Percentiles rank a stretch among this genome's conserved stretches.
phyloP scores from a whole-genome alignment of 2,888 invertebrate genomes.

The Clanis bilineata region DNA sequence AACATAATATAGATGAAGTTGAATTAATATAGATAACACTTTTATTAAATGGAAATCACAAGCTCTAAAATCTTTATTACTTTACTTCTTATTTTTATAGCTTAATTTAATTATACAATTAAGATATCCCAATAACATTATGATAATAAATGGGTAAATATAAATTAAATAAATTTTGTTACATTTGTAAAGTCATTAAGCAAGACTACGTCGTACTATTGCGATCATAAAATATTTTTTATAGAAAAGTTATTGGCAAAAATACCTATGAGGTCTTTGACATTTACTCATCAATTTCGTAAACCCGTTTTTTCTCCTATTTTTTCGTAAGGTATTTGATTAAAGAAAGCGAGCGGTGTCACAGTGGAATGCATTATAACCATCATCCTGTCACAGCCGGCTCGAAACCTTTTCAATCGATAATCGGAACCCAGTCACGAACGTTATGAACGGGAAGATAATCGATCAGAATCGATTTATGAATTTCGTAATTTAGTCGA shows the following conservation, averaged over 20 bases:
- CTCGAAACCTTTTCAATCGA: conserved; percentile 43
- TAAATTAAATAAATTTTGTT: neutral
- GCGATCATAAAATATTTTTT: neutral
- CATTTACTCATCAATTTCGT: neutral
- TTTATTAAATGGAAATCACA: too few species aligned
- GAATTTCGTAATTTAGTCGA: conserved; percentile 22
- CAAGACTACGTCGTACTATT: too few species aligned
- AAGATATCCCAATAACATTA: too few species aligned
- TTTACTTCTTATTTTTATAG: too few species aligned
- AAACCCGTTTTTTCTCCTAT: neutral
- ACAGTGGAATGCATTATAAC: conserved; percentile 47
- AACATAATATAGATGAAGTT: too few species aligned
- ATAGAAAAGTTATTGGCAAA: conserved; percentile 1
- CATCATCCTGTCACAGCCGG: conserved; percentile 45
- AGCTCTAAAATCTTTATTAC: too few species aligned
- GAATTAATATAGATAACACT: too few species aligned
- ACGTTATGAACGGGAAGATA: conserved; percentile 26
- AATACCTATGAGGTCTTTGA: conserved; percentile 4
- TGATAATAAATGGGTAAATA: too few species aligned
- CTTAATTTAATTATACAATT: too few species aligned
- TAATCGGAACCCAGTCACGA: conserved; percentile 56
- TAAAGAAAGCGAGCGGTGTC: conserved; percentile 24
- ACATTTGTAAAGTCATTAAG: neutral
- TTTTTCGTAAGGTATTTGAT: conserved; percentile 14
- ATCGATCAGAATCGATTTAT: conserved; percentile 21